These are phyloP conservation scores for Craseonycteris thonglongyai DNA, from an alignment of 2,113 vertebrate genomes.

Conservation along the genomic window DNA sequence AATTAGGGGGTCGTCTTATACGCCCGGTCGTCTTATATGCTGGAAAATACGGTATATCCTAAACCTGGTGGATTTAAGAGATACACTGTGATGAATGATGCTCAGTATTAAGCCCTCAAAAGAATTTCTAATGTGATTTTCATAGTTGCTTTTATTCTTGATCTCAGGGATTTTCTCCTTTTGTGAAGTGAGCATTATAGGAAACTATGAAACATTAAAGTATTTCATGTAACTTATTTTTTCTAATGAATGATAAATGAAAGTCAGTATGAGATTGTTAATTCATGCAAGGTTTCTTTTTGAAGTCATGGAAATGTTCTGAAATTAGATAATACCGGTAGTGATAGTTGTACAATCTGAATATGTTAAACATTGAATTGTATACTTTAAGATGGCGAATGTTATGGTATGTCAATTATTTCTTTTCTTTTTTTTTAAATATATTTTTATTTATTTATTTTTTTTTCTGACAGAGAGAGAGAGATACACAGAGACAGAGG, in stretches of 20 bases:
- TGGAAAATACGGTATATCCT: too few relatives aligned
- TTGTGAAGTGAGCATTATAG: background rate
- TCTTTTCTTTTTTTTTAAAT: too few relatives aligned
- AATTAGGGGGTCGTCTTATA: too few relatives aligned
- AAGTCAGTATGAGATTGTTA: background rate
- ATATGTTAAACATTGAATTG: background rate
- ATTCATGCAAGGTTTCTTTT: background rate
- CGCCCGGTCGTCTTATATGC: too few relatives aligned
- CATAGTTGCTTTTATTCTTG: background rate
- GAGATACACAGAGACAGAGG: too few relatives aligned
- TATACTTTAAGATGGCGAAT: background rate
- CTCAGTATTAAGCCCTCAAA: background rate
- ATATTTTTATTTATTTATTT: too few relatives aligned
- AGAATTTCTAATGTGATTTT: background rate
- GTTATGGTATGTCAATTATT: slow-evolving; percentile 1
- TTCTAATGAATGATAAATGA: background rate
- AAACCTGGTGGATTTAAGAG: too few relatives aligned
- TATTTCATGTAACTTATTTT: background rate
- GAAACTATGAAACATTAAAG: background rate
- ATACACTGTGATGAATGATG: background rate
- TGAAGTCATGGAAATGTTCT: background rate
- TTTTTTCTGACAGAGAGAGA: too few relatives aligned
- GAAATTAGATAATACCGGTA: background rate
- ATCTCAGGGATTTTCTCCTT: background rate
- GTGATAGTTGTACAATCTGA: background rate